These are phyloP conservation scores for Cantharis nigra DNA, from an alignment of 2,888 invertebrate species.

Conservation along the genomic window DNA sequence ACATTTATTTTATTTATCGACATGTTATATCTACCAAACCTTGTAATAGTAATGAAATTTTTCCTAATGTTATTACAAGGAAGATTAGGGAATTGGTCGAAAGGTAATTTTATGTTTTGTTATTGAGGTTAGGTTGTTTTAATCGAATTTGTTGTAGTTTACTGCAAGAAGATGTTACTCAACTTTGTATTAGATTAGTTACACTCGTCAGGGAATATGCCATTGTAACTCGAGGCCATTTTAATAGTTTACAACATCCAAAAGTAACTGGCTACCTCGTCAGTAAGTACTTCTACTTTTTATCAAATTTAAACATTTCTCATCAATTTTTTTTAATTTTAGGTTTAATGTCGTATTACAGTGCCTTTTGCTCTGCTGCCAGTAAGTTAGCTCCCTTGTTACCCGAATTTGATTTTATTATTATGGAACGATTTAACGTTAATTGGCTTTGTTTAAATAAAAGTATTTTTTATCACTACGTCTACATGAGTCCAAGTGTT, in stretches of 20 bases:
- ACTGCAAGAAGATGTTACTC: constrained; percentile 51
- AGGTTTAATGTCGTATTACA: constrained; percentile 67
- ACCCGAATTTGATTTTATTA: constrained; percentile 63
- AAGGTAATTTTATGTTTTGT: constrained; percentile 36
- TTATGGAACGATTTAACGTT: constrained; percentile 65
- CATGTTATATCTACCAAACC: constrained; percentile 47
- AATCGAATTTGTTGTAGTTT: constrained; percentile 40
- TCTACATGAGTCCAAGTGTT: constrained; percentile 47
- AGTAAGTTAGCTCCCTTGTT: constrained; percentile 63
- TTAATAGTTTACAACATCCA: constrained; percentile 23
- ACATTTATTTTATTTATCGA: constrained; percentile 49
- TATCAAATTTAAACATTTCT: constrained; percentile 30
- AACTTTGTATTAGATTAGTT: constrained; percentile 66
- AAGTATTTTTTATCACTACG: constrained; percentile 61
- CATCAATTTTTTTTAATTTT: constrained; percentile 19
- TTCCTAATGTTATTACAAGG: constrained; percentile 44
- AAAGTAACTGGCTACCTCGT: constrained; percentile 34
- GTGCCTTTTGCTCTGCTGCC: constrained; percentile 65
- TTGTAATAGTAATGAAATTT: constrained; percentile 41
- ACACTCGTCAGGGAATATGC: constrained; percentile 68
- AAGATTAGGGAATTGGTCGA: constrained; percentile 47
- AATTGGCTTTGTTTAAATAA: constrained; percentile 72
- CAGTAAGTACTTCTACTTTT: constrained; percentile 35
- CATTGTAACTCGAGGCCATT: constrained; percentile 64
- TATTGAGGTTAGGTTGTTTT: constrained; percentile 7